phyloP scores from a whole-genome alignment of 2,113 vertebrate genomes.

The Gambusia holbrooki region DNA sequence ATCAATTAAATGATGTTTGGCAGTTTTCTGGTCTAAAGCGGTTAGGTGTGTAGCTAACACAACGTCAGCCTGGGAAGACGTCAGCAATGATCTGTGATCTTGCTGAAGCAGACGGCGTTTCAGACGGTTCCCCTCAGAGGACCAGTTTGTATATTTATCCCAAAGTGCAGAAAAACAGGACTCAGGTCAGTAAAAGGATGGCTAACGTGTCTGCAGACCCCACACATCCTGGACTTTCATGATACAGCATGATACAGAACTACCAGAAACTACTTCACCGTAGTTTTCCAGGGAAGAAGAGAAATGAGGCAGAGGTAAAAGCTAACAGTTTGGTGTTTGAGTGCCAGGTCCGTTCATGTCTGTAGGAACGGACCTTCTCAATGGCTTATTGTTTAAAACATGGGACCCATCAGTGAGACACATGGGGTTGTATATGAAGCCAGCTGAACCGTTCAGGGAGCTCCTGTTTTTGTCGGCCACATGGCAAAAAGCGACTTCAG shows the following conservation, averaged over 20 bases:
- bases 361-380: background rate
- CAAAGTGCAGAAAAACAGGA: background rate
- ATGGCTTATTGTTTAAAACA: constrained; percentile 12
- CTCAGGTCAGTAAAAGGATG: too few species aligned
- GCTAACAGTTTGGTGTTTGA: background rate
- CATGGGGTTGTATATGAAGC: constrained; percentile 2
- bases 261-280: background rate
- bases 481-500: background rate
- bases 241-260: background rate
- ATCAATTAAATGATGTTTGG: too few species aligned
- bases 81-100: too few species aligned
- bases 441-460: constrained; percentile 12
- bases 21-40: too few species aligned
- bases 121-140: too few species aligned
- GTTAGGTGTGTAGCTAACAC: too few species aligned
- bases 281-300: background rate
- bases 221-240: too few species aligned
- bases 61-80: too few species aligned
- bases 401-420: constrained; percentile 6
- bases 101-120: too few species aligned
- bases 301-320: background rate
- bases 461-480: background rate
- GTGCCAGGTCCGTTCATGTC: background rate
- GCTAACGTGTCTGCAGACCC: too few species aligned
- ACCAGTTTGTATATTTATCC: too few species aligned